These are phyloP conservation scores for Cossypha caffra DNA, from an alignment of 2,797 vertebrate species.

Conservation along the genomic window DNA sequence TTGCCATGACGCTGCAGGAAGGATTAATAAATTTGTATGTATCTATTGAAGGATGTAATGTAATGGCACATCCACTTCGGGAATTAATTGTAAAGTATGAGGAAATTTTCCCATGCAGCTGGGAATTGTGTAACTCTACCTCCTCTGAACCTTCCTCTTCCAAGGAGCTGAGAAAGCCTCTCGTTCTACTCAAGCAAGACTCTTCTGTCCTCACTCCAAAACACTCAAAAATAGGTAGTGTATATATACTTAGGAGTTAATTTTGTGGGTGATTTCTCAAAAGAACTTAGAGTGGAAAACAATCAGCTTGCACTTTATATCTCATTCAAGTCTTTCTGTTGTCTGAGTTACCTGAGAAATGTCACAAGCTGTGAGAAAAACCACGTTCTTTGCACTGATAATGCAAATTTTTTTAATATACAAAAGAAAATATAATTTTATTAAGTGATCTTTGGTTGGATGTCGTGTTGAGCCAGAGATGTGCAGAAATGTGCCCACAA, in stretches of 20 bases:
- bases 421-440: neutral
- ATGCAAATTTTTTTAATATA: constrained; percentile 3
- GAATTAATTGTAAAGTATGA: neutral
- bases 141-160: neutral
- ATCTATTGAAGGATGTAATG: neutral
- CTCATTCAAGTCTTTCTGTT: neutral
- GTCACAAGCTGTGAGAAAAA: neutral
- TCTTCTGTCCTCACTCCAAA: neutral
- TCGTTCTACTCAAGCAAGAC: neutral
- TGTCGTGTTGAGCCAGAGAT: constrained; percentile 40
- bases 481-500: constrained; percentile 30
- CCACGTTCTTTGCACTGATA: neutral
- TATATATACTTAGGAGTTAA: neutral
- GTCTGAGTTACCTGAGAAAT: neutral
- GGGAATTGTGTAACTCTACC: neutral
- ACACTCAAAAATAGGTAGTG: neutral
- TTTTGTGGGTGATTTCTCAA: neutral
- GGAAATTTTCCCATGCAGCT: neutral
- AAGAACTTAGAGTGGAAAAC: neutral
- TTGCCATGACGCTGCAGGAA: neutral
- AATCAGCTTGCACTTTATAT: neutral
- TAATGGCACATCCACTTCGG: neutral
- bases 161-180: neutral
- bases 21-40: neutral
- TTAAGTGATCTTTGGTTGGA: constrained; percentile 17